Evolutionary conservation across 2,113 vertebrate genomes (phyloP).

Genomic region (Polypterus bichir): DNA sequence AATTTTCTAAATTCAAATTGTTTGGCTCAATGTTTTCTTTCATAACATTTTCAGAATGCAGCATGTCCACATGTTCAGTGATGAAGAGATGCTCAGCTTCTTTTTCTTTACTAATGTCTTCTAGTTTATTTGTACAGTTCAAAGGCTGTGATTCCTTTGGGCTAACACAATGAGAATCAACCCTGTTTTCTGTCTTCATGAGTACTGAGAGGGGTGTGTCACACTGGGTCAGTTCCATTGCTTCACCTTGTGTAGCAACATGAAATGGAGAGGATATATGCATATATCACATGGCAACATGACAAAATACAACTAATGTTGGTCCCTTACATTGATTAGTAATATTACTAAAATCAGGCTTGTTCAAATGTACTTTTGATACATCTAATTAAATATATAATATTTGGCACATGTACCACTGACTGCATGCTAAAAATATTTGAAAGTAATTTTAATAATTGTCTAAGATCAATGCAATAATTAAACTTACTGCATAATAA

Average conservation of each 20-base stretch:
- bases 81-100: constrained; percentile 9
- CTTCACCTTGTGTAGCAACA: background rate
- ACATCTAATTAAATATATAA: too few species aligned
- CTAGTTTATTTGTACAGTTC: background rate
- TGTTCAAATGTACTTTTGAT: too few species aligned
- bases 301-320: too few species aligned
- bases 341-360: too few species aligned
- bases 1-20: constrained; percentile 2
- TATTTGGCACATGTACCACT: too few species aligned
- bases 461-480: too few species aligned
- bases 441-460: too few species aligned
- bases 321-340: too few species aligned
- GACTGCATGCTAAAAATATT: too few species aligned
- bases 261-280: background rate
- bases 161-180: background rate
- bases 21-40: background rate
- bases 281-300: too few species aligned
- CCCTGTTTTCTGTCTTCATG: constrained; percentile 14
- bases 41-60: constrained; percentile 21
- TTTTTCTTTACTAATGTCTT: constrained; percentile 2
- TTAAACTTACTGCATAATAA: too few species aligned
- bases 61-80: background rate
- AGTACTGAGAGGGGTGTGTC: constrained; percentile 30
- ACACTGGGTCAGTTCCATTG: constrained; percentile 19
- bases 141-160: constrained; percentile 7